Conservation (phyloP, 2,888 invertebrate genomes). For the Troglohyphantes excavatus region DNA sequence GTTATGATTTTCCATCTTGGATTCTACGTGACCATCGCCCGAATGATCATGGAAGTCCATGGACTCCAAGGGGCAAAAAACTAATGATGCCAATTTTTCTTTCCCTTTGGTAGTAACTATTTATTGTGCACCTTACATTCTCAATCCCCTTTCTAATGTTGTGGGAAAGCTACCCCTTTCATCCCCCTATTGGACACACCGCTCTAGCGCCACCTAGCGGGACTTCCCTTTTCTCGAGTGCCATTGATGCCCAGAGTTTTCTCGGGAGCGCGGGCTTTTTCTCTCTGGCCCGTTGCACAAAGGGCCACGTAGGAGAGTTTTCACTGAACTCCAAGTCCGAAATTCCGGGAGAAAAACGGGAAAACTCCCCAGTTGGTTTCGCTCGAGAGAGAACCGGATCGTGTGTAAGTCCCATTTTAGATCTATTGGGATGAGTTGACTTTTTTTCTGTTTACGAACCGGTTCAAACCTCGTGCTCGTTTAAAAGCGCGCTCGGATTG, state of each 20-base stretch:
- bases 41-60: constrained; percentile 32
- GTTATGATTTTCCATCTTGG: constrained; percentile 19
- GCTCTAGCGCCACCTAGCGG: constrained; percentile 62
- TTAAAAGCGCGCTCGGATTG: constrained; percentile 19
- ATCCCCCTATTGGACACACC: constrained; percentile 49
- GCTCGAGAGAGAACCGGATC: neutral
- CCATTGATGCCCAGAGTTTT: constrained; percentile 54
- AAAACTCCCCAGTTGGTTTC: neutral
- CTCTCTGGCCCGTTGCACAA: neutral
- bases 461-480: constrained; percentile 59
- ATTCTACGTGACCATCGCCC: constrained; percentile 31
- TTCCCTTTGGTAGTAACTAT: constrained; percentile 43
- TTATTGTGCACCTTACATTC: constrained; percentile 63
- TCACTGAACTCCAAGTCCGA: neutral
- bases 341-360: neutral
- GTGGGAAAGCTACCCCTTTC: constrained; percentile 53
- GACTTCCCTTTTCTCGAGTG: constrained; percentile 11
- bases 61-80: constrained; percentile 37
- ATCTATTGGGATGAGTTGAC: constrained; percentile 45
- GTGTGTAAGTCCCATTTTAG: constrained; percentile 59
- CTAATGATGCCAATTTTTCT: constrained; percentile 62
- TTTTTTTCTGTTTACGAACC: constrained; percentile 45
- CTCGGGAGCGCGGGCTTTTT: constrained; percentile 46
- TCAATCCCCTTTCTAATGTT: constrained; percentile 66
- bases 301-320: neutral